A percentile compares a stretch with the other conserved stretches of the same genome.
Conservation (phyloP, 2,113 vertebrate species). For the Suncus etruscus region DNA sequence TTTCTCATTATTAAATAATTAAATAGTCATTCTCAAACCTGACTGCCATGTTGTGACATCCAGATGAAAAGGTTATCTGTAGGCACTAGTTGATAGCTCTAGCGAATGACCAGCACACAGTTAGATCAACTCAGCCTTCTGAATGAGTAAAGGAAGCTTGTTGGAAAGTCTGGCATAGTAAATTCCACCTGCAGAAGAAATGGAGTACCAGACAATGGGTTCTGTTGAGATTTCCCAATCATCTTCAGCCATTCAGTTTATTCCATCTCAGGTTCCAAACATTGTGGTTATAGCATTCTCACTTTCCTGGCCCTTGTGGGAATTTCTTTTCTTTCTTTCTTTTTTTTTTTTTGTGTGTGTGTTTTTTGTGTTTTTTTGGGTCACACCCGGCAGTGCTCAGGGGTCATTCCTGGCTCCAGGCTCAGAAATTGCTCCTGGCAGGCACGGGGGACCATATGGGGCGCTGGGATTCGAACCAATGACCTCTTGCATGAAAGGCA, state of each 20-base stretch:
- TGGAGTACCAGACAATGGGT: slow-evolving; percentile 1
- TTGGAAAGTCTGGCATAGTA: neutral
- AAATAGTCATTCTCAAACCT: slow-evolving; percentile 38
- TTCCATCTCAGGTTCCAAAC: neutral
- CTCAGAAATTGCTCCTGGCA: too few relatives aligned
- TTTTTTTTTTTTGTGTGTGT: too few relatives aligned
- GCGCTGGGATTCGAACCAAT: too few relatives aligned
- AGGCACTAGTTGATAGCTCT: slow-evolving; percentile 34
- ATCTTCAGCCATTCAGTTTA: slow-evolving; percentile 37
- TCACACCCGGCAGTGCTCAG: too few relatives aligned
- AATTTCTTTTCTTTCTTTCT: too few relatives aligned
- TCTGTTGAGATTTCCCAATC: slow-evolving; percentile 9
- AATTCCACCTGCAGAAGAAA: slow-evolving; percentile 19
- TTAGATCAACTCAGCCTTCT: neutral
- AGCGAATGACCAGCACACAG: slow-evolving; percentile 30
- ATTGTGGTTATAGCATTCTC: neutral
- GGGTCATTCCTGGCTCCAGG: too few relatives aligned
- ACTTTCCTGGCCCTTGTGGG: neutral
- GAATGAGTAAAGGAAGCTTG: slow-evolving; percentile 39
- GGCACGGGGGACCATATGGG: too few relatives aligned
- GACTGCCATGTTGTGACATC: slow-evolving; percentile 21
- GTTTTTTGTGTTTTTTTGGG: too few relatives aligned
- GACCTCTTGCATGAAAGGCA: too few relatives aligned
- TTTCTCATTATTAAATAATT: slow-evolving; percentile 26
- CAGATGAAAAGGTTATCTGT: neutral